Conservation (phyloP, 2,113 vertebrate species). For the Carassius gibelio region DNA sequence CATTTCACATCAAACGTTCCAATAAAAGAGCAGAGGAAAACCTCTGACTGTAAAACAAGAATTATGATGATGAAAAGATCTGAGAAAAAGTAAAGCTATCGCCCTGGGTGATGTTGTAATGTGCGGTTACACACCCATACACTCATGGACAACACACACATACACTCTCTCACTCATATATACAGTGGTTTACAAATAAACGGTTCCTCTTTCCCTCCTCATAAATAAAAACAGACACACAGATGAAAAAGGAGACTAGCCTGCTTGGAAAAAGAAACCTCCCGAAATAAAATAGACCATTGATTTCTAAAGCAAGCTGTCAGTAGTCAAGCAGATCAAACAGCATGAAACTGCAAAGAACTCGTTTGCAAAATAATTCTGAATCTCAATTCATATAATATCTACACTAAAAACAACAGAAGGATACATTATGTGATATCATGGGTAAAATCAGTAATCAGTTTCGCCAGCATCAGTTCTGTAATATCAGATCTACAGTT, state of each 20-base stretch:
- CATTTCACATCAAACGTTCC: background rate
- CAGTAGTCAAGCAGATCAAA: background rate
- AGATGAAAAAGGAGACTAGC: background rate
- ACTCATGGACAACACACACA: background rate
- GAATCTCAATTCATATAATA: too few relatives aligned
- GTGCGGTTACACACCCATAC: conserved; percentile 2
- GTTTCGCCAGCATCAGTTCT: background rate
- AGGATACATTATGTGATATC: background rate
- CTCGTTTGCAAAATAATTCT: too few relatives aligned
- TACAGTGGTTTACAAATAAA: background rate
- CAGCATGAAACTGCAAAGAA: too few relatives aligned
- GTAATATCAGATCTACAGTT: background rate
- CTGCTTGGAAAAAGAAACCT: background rate
- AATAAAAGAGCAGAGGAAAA: conserved; percentile 1
- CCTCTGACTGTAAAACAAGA: background rate
- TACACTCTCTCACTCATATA: background rate
- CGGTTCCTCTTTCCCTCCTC: background rate
- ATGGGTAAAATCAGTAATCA: background rate
- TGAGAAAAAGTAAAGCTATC: background rate
- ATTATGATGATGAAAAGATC: background rate
- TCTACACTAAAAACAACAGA: background rate
- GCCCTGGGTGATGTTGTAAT: background rate
- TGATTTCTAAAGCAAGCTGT: background rate
- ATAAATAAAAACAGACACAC: conserved; percentile 29
- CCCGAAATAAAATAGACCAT: background rate